A percentile compares a stretch with the other conserved stretches of the same genome.
Conservation (phyloP, 2,797 vertebrate genomes). For the Lacerta bilineata region DNA sequence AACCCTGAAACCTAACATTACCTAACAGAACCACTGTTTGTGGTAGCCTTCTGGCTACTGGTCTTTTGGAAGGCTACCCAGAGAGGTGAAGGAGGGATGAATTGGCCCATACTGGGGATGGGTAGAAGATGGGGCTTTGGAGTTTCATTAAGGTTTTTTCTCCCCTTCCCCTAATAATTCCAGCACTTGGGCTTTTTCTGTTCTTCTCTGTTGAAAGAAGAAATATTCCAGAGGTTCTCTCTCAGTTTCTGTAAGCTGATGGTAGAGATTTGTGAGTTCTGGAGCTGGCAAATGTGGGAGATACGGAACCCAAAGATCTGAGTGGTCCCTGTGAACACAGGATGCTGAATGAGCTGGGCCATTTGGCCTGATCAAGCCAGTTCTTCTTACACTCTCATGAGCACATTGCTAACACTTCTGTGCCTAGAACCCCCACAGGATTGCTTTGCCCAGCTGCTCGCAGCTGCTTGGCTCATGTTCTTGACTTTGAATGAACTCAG, state of each 20-base stretch:
- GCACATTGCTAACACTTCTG: background rate
- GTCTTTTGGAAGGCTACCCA: background rate
- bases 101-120: no score
- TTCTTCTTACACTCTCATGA: no score
- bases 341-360: background rate
- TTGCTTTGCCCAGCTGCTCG: background rate
- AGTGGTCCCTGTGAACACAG: no score
- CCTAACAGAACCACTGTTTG: background rate
- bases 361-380: no score
- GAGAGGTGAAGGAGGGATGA: background rate
- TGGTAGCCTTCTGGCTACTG: background rate
- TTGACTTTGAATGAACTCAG: constrained; percentile 29
- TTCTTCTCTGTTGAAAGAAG: constrained; percentile 21
- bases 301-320: no score
- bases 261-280: no score
- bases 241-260: background rate
- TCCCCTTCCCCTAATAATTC: background rate
- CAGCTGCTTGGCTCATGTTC: background rate
- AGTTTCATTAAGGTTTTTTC: no score
- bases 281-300: no score
- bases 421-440: background rate
- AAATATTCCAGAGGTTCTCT: constrained; percentile 13
- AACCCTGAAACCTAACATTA: no score
- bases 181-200: background rate
- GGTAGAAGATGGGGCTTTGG: no score